Evolutionary conservation across 1,140 invertebrate genomes (phyloP).

Genomic region (Megathymus violae): DNA sequence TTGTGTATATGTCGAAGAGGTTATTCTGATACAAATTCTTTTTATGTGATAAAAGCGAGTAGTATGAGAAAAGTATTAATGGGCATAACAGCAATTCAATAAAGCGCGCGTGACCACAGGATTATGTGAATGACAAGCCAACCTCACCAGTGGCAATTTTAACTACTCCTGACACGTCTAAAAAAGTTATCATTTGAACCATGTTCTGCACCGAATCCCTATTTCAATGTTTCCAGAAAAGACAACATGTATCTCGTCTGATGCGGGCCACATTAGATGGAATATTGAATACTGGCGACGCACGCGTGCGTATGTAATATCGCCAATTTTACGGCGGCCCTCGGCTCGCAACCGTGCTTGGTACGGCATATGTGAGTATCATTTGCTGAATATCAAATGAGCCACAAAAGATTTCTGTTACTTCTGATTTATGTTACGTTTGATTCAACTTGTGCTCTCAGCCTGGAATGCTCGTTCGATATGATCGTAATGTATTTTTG

Average conservation of each 20-base stretch:
- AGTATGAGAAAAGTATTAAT: no score
- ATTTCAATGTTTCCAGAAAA: constrained; percentile 21
- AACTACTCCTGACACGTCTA: constrained; percentile 5
- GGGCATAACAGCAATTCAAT: no score
- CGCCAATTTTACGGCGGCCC: constrained; percentile 18
- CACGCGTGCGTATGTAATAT: constrained; percentile 19
- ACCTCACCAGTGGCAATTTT: no score
- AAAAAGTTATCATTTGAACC: constrained; percentile 4
- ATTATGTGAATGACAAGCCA: no score
- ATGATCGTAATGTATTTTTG: constrained; percentile 23
- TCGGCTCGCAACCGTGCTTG: constrained; percentile 15
- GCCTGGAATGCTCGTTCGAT: constrained; percentile 5
- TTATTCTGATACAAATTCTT: no score
- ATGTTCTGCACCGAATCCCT: constrained; percentile 2
- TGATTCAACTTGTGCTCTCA: constrained; percentile 6
- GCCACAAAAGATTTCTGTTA: constrained; percentile 21
- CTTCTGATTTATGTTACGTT: constrained; percentile 22
- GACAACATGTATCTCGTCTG: constrained; percentile 23
- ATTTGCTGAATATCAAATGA: constrained; percentile 39
- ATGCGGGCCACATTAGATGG: constrained; percentile 13
- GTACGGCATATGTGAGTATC: constrained; percentile 39
- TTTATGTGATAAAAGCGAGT: no score
- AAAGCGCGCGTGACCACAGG: no score
- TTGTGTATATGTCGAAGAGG: constrained; percentile 5
- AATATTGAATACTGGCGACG: constrained; percentile 22